Percentiles rank a stretch among this genome's conserved stretches.
Evolutionary conservation across 2,113 vertebrate genomes (phyloP).

Genomic region (Speoplatyrhinus poulsoni): DNA sequence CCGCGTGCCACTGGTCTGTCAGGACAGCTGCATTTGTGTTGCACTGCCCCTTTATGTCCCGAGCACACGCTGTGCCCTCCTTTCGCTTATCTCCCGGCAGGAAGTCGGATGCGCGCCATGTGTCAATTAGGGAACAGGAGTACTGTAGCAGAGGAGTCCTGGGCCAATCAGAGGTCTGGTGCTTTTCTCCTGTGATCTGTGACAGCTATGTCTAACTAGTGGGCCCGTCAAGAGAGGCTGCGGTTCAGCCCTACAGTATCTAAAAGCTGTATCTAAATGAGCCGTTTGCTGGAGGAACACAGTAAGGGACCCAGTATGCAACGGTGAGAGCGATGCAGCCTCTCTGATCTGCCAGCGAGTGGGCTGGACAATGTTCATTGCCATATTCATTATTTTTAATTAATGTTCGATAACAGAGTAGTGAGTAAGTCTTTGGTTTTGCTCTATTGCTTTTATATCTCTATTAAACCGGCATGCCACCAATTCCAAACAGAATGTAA

Average conservation of each 20-base stretch:
- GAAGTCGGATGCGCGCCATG: conserved; percentile 55
- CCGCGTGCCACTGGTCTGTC: conserved; percentile 54
- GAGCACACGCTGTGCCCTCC: conserved; percentile 56
- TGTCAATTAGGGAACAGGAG: conserved; percentile 71
- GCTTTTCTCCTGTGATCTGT: conserved; percentile 38
- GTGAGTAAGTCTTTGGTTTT: conserved; percentile 28
- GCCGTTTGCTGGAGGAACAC: background rate
- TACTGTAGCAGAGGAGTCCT: conserved; percentile 51
- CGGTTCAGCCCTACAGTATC: background rate
- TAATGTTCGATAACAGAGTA: conserved; percentile 28
- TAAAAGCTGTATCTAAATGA: conserved; percentile 9
- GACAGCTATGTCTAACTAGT: conserved; percentile 32
- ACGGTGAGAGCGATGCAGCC: conserved; percentile 20
- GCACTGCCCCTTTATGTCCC: conserved; percentile 48
- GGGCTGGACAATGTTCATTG: conserved; percentile 24
- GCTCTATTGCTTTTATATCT: conserved; percentile 30
- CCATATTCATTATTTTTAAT: background rate
- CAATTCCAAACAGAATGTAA: background rate
- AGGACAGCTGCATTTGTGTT: conserved; percentile 43
- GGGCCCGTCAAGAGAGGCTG: conserved; percentile 29
- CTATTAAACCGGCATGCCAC: conserved; percentile 17
- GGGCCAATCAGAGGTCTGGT: conserved; percentile 36
- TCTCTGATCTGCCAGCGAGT: conserved; percentile 27
- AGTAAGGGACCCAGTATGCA: background rate
- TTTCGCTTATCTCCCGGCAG: conserved; percentile 62